Evolutionary conservation across 2,888 invertebrate genomes (phyloP).

Genomic region (Chrysodeixis includens): DNA sequence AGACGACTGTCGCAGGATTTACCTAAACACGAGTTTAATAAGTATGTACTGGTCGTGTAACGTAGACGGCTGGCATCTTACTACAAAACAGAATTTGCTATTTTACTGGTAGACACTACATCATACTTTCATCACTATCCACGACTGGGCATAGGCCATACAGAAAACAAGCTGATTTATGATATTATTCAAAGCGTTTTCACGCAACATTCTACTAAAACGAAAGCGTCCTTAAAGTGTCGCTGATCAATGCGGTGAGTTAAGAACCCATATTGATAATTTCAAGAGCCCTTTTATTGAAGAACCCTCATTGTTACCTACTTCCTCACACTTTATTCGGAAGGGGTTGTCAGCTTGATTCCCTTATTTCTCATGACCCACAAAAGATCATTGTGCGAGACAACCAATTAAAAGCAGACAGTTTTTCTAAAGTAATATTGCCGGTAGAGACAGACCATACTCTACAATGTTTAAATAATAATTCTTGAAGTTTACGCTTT

Average conservation of each 20-base stretch:
- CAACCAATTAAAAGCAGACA: background rate
- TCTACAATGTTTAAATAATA: too few relatives aligned
- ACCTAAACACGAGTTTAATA: slow-evolving; percentile 25
- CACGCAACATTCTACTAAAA: background rate
- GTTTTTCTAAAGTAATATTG: too few relatives aligned
- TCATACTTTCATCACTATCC: background rate
- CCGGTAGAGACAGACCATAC: too few relatives aligned
- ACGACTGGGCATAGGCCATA: background rate
- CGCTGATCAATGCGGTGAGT: background rate
- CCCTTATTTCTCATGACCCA: slow-evolving; percentile 1
- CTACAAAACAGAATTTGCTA: background rate
- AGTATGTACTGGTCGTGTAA: slow-evolving; percentile 18
- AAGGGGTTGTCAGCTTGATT: background rate
- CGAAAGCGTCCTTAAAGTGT: background rate
- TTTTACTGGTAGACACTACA: background rate
- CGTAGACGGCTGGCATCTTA: slow-evolving; percentile 33
- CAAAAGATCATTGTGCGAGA: background rate
- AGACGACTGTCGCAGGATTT: slow-evolving; percentile 26
- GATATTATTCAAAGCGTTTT: background rate
- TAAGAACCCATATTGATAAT: slow-evolving; percentile 1
- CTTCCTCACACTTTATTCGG: background rate
- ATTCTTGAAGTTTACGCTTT: too few relatives aligned
- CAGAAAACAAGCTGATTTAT: background rate
- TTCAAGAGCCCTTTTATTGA: slow-evolving; percentile 2
- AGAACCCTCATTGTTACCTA: background rate